Evolutionary conservation across 2,797 vertebrate genomes (phyloP).

Genomic region (Sebastes paucispinis): DNA sequence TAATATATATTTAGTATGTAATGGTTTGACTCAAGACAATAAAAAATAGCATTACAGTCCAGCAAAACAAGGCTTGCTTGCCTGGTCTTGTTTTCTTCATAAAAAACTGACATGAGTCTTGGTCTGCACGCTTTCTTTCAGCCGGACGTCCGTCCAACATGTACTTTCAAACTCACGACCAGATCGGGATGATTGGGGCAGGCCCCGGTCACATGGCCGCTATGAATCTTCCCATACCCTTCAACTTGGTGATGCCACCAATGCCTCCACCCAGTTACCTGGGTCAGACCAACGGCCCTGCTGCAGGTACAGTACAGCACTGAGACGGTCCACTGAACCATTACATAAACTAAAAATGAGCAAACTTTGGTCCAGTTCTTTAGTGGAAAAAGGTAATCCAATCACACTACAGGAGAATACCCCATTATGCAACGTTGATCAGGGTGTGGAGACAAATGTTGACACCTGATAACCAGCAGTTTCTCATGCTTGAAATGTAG

Average conservation of each 20-base stretch:
- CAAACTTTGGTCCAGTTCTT: neutral
- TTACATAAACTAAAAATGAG: neutral
- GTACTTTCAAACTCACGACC: slow-evolving; percentile 99
- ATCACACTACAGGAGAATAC: neutral
- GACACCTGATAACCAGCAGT: neutral
- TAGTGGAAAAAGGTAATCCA: neutral
- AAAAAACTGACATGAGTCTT: neutral
- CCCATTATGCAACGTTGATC: neutral
- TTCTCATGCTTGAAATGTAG: neutral
- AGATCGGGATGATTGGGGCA: slow-evolving; percentile 97
- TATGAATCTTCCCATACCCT: slow-evolving; percentile 98
- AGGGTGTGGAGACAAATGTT: neutral
- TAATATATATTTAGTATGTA: neutral
- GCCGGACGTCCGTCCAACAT: slow-evolving; percentile 93
- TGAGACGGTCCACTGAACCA: neutral
- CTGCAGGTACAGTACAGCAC: slow-evolving; percentile 82
- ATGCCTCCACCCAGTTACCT: slow-evolving; percentile 96
- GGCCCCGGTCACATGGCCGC: slow-evolving; percentile 93
- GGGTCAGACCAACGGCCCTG: slow-evolving; percentile 93
- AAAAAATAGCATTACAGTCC: neutral
- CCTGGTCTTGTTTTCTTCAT: neutral
- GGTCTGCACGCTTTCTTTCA: slow-evolving; percentile 12
- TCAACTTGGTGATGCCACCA: slow-evolving; percentile 98
- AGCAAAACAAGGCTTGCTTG: neutral
- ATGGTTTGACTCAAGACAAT: neutral